Percentiles rank a stretch among this genome's conserved stretches.
Evolutionary conservation across 2,113 vertebrate genomes (phyloP).

Genomic region (Laticauda colubrina): DNA sequence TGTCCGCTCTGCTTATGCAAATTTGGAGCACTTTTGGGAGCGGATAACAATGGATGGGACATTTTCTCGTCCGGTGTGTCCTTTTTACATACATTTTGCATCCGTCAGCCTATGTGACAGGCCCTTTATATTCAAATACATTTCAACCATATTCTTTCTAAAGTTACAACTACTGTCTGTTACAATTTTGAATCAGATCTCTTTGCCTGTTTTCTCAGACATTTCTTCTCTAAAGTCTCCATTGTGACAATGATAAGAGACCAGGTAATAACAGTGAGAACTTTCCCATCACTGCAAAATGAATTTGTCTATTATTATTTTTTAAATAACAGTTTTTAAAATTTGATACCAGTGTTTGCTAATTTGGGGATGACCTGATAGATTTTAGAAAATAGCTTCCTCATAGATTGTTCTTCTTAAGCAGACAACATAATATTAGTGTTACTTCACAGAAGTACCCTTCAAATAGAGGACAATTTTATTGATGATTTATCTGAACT

Average conservation of each 20-base stretch:
- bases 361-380: background rate
- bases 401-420: background rate
- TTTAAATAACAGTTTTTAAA: background rate
- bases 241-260: background rate
- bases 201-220: background rate
- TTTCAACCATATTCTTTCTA: background rate
- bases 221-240: background rate
- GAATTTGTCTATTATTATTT: background rate
- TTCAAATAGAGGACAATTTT: background rate
- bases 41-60: no score
- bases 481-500: background rate
- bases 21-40: no score
- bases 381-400: background rate
- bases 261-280: background rate
- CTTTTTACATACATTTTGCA: no score
- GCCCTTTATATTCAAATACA: no score
- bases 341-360: background rate
- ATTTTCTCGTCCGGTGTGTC: no score
- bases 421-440: background rate
- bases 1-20: no score
- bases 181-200: background rate
- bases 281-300: background rate
- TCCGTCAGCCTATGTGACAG: no score
- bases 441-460: background rate
- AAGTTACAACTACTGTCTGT: background rate